Percentiles rank a stretch among this genome's conserved stretches.
Evolutionary conservation across 2,888 invertebrate species (phyloP).

Genomic region (Acrocyrtus sp.): DNA sequence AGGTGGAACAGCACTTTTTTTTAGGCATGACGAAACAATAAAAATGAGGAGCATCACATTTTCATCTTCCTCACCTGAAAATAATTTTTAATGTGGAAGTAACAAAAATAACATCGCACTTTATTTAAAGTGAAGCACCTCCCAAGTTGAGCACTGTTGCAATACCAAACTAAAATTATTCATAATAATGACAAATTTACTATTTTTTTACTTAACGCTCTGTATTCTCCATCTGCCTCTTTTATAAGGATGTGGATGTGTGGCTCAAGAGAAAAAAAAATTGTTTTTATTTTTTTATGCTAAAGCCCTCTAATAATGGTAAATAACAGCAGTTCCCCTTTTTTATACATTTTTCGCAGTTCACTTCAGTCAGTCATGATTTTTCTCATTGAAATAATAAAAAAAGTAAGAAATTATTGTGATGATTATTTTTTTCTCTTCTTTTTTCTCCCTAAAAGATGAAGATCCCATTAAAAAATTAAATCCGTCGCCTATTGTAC

Average conservation of each 20-base stretch:
- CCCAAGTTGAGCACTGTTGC: slow-evolving; percentile 29
- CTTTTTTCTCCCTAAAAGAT: not conserved
- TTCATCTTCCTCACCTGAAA: not conserved
- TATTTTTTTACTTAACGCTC: no score
- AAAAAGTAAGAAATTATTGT: not conserved
- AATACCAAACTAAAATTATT: no score
- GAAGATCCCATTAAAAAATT: slow-evolving; percentile 34
- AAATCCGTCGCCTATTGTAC: slow-evolving; percentile 27
- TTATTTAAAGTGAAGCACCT: slow-evolving; percentile 23
- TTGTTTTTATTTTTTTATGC: no score
- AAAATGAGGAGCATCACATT: slow-evolving; percentile 24
- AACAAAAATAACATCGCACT: no score
- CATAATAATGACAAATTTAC: no score
- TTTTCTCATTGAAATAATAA: slow-evolving; percentile 28
- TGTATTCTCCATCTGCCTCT: no score
- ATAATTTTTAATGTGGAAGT: no score
- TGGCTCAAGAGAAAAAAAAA: no score
- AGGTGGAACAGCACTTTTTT: slow-evolving; percentile 35
- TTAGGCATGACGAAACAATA: slow-evolving; percentile 50
- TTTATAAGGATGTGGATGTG: no score
- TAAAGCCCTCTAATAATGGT: no score
- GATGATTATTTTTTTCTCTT: slow-evolving; percentile 1
- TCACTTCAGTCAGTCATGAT: slow-evolving; percentile 32
- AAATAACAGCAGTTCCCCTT: not conserved
- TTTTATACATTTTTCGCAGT: slow-evolving; percentile 22